These are phyloP conservation scores for Sylvilagus floridanus DNA, from an alignment of 2,797 vertebrate genomes.

Conservation along the genomic window DNA sequence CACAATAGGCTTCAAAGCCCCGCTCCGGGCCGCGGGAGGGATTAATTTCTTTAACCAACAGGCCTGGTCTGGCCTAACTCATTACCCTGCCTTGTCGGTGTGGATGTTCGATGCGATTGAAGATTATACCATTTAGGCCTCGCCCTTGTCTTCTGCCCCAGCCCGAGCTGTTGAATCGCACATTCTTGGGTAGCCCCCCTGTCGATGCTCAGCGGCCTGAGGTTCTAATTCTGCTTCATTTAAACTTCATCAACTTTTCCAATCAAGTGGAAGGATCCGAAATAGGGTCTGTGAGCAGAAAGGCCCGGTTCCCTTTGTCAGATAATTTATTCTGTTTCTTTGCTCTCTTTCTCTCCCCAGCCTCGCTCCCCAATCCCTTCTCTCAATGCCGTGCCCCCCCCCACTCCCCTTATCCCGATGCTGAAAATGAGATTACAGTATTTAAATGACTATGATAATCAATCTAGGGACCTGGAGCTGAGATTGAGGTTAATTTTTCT, in stretches of 20 bases:
- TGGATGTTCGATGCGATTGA: constrained; percentile 97
- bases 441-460: constrained; percentile 99
- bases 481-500: constrained; percentile 93
- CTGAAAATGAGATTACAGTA: constrained; percentile 99
- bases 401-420: constrained; percentile 92
- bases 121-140: constrained; percentile 98
- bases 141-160: constrained; percentile 85
- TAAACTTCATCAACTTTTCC: constrained; percentile 99
- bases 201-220: constrained; percentile 92
- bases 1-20: constrained; percentile 94
- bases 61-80: constrained; percentile 95
- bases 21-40: constrained; percentile 93
- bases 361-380: constrained; percentile 87
- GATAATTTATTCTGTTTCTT: constrained; percentile 90
- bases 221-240: constrained; percentile 99
- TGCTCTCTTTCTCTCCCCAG: constrained; percentile 81
- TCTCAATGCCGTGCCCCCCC: constrained; percentile 87
- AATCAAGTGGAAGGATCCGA: constrained; percentile 99
- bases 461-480: constrained; percentile 90
- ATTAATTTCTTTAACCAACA: constrained; percentile 94
- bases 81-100: constrained; percentile 97
- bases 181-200: constrained; percentile 90
- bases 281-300: constrained; percentile 91
- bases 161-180: constrained; percentile 83
- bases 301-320: constrained; percentile 91